Evolutionary conservation across 2,888 invertebrate species (phyloP), one percentile per base, ranked within the genome.

Genomic region (Exephanes ischioxanthus): DNA sequence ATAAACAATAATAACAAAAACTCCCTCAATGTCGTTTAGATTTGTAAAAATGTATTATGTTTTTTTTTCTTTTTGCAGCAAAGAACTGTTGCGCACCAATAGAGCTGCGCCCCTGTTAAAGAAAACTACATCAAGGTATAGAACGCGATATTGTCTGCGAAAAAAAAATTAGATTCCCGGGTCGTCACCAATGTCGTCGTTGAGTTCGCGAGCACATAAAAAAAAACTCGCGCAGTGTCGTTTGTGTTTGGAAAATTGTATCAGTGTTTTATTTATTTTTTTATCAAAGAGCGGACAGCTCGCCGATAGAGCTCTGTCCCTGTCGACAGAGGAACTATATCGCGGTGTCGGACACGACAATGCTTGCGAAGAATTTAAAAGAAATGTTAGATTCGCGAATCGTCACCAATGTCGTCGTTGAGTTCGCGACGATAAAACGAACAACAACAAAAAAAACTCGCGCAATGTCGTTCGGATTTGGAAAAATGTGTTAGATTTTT

Each of bases 31-130:
- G 53, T 73, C 33, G 67, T 73, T 80, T 63, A 73, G 80, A 80
- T 86, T 86, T 77, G 61, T 73, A n/a, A 45, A 79, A 84, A 83
- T 82, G 83, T 81, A 76, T 82, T 75, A 68, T 83, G 80, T 41
- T n/a, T 37, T 19, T 37, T 22, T 9, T 26, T n/a, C 37, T 7
- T 16, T 9, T 37, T 19, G 75, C 37, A 71, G 81, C 76, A 58
- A 61, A 72, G 73, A 26, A 67, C 33, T 58, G 41, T 75, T 80
- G 76, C n/a, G 30, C 55, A 58, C 16, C 55, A 67, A 37, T 66
- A 78, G 67, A 79, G 33, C n/a, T n/a, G n/a, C n/a, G n/a, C 26
- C 26, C 3, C 26, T 26, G 26, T 26, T 26, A 26, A 51, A 51
- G 14, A 45, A 45, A 45, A n/a, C 9, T 16, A n/a, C 6, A 48